Percentiles rank a stretch among this genome's conserved stretches.
Evolutionary conservation across 2,113 vertebrate species (phyloP).

Genomic region (Miniopterus natalensis): DNA sequence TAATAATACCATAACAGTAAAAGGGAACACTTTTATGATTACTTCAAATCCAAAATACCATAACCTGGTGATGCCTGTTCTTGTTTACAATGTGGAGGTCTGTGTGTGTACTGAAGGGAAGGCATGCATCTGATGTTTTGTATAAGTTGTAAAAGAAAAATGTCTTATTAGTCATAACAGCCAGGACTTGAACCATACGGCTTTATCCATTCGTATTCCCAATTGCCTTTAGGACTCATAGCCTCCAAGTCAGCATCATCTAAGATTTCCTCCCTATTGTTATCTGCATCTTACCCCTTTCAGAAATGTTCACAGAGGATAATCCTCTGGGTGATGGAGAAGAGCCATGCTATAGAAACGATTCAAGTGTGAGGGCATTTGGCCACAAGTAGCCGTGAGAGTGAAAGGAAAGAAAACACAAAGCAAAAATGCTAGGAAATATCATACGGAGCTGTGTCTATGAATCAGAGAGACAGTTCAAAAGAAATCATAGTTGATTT

Average conservation of each 20-base stretch:
- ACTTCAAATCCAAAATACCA: slow-evolving; percentile 11
- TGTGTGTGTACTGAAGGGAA: neutral
- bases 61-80: neutral
- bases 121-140: neutral
- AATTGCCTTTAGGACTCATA: neutral
- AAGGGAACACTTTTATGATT: slow-evolving; percentile 1
- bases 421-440: neutral
- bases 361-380: neutral
- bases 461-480: slow-evolving; percentile 54
- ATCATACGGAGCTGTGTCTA: neutral
- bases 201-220: neutral
- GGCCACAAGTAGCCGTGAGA: neutral
- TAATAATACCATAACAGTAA: neutral
- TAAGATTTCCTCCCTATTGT: slow-evolving; percentile 28
- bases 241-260: neutral
- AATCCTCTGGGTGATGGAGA: neutral
- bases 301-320: slow-evolving; percentile 45
- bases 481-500: slow-evolving; percentile 70
- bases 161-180: neutral
- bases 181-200: neutral
- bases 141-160: neutral
- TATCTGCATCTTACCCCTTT: slow-evolving; percentile 20
- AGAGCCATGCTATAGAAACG: neutral
- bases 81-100: neutral
- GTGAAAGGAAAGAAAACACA: neutral